Evolutionary conservation across 2,888 invertebrate genomes (phyloP), one percentile per base, ranked within the genome.

Genomic region (Cinara cedri): DNA sequence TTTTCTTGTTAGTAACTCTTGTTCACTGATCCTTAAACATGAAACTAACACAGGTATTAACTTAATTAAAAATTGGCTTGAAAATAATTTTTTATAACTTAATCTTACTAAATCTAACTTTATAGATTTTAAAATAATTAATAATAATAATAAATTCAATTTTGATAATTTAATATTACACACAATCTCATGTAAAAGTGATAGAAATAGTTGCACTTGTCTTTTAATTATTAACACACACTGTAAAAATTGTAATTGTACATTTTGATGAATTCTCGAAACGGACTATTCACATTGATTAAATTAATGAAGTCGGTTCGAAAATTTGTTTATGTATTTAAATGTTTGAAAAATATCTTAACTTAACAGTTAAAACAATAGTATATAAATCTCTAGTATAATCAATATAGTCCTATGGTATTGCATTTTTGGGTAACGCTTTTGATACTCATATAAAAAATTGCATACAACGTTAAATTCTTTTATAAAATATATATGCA

Each of bases 401-500:
- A 44, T 63, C 42, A 63, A 44, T 44, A 63, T n/a, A n/a, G n/a
- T 26, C 24, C 13, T 57, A 24, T 26, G n/a, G n/a, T n/a, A 57
- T 16, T 6, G 13, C 21, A 2, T 55, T 55, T 16, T 55, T 3
- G 3, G 3, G 13, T 55, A 55, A 55, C 3, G 21, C 55, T 21
- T 55, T 3, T 55, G 1, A 55, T 3, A 55, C 21, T 2, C 21
- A 21, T 55, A 55, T 55, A 34, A 62, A 62, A 62, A 34, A n/a
- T 34, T 62, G 34, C 0, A 10, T 34, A 62, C 34, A 34, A 62
- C 11, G n/a, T 34, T 34, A 62, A 34, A 62, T 26, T 62, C 0
- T n/a, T 34, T 62, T 62, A 34, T 62, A 34, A 62, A 62, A 62
- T 62, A n/a, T 62, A 42, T 42, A 1, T n/a, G 34, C 62, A 62